Conservation (phyloP, 2,113 vertebrate species). For the Phycodurus eques region DNA sequence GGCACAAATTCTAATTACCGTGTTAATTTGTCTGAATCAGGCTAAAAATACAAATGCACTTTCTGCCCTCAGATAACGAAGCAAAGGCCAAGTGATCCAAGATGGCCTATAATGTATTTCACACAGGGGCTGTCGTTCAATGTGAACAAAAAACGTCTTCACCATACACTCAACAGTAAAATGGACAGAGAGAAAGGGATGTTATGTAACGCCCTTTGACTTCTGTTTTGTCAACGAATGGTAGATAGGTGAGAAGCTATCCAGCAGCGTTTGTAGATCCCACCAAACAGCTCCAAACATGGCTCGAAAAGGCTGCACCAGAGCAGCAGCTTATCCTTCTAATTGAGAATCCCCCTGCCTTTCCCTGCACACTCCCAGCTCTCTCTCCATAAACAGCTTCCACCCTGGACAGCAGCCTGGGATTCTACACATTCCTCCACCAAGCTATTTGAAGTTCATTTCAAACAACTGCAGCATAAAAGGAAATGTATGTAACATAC, state of each 20-base stretch:
- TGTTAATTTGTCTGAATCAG: neutral
- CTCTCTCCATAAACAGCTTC: constrained; percentile 75
- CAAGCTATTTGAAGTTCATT: constrained; percentile 65
- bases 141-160: constrained; percentile 55
- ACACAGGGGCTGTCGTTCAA: constrained; percentile 24
- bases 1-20: neutral
- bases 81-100: constrained; percentile 22
- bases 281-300: constrained; percentile 76
- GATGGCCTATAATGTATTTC: constrained; percentile 21
- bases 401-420: constrained; percentile 57
- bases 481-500: constrained; percentile 74
- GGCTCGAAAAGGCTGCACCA: constrained; percentile 59
- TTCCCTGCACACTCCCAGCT: constrained; percentile 33
- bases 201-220: constrained; percentile 66
- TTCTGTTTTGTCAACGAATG: constrained; percentile 75
- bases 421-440: constrained; percentile 63
- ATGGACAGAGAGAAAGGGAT: constrained; percentile 30
- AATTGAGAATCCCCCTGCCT: constrained; percentile 54
- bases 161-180: constrained; percentile 44
- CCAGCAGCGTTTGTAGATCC: constrained; percentile 48
- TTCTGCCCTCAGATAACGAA: constrained; percentile 14
- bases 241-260: constrained; percentile 59
- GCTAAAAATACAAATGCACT: constrained; percentile 13
- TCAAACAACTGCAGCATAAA: constrained; percentile 76
- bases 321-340: constrained; percentile 60